phyloP scores from a whole-genome alignment of 2,888 invertebrate species.

The Netelia fuscicornis region DNA sequence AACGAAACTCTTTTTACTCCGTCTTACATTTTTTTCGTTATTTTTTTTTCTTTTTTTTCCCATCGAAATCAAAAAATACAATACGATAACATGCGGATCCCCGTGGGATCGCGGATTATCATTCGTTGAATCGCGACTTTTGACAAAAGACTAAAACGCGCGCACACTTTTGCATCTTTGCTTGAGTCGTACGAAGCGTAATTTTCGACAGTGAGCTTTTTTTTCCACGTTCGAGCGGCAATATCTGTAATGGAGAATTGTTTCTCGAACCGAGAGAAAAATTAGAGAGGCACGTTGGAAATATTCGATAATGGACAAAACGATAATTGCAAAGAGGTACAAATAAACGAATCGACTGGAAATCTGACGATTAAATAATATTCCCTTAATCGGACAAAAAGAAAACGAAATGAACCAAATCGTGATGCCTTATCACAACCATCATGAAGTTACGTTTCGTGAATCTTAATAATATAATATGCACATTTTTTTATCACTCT shows the following conservation, averaged over 20 bases:
- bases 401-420: constrained; percentile 18
- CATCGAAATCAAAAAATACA: not conserved
- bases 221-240: not conserved
- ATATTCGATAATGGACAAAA: constrained; percentile 2
- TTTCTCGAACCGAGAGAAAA: not conserved
- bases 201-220: constrained; percentile 27
- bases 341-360: not conserved
- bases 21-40: constrained; percentile 7
- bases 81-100: constrained; percentile 25
- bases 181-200: constrained; percentile 17
- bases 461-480: constrained; percentile 36
- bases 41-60: constrained; percentile 1
- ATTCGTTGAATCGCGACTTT: constrained; percentile 66
- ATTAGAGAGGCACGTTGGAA: not conserved
- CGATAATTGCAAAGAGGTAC: not conserved
- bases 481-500: not conserved
- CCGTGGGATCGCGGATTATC: constrained; percentile 32
- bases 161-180: constrained; percentile 26
- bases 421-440: constrained; percentile 62
- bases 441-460: constrained; percentile 54
- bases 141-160: not conserved
- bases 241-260: not conserved
- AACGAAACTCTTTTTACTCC: not conserved
- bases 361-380: not conserved
- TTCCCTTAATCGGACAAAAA: not conserved